These are phyloP conservation scores for Amitus sp. DNA, from an alignment of 2,888 invertebrate genomes.

Conservation along the genomic window DNA sequence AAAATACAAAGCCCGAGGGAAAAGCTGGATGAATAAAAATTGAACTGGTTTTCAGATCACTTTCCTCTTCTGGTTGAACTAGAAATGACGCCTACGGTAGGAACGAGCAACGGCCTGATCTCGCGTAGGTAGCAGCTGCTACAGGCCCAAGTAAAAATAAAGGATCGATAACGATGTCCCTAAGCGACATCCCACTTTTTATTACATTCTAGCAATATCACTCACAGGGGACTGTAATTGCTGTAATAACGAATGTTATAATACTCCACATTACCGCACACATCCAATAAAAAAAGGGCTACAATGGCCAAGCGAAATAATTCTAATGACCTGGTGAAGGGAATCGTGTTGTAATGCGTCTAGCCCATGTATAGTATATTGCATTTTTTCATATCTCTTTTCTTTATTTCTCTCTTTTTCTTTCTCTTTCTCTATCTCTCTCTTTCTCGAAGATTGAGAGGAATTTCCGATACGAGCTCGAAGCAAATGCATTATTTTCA, in stretches of 20 bases:
- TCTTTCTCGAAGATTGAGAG: too few species aligned
- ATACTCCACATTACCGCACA: constrained; percentile 61
- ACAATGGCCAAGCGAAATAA: constrained; percentile 47
- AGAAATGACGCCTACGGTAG: constrained; percentile 85
- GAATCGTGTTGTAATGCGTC: constrained; percentile 63
- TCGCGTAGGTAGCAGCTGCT: constrained; percentile 82
- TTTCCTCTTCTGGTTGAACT: constrained; percentile 91
- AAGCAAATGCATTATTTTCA: too few species aligned
- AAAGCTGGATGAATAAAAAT: constrained; percentile 5
- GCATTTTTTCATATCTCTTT: constrained; percentile 56
- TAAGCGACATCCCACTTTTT: constrained; percentile 54
- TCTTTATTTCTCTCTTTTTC: too few species aligned
- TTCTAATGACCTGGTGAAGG: constrained; percentile 60
- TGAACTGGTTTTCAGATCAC: constrained; percentile 75
- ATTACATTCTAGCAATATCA: constrained; percentile 60
- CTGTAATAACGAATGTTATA: constrained; percentile 54
- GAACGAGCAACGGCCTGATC: constrained; percentile 82
- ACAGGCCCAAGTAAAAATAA: constrained; percentile 61
- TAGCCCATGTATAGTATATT: constrained; percentile 65
- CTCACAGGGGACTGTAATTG: constrained; percentile 54
- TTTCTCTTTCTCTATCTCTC: too few species aligned
- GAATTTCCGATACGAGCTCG: too few species aligned
- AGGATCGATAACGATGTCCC: constrained; percentile 43
- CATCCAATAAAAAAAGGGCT: constrained; percentile 54
- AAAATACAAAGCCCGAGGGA: too few species aligned